Conservation (phyloP, 2,797 vertebrate genomes). For the Anableps anableps region DNA sequence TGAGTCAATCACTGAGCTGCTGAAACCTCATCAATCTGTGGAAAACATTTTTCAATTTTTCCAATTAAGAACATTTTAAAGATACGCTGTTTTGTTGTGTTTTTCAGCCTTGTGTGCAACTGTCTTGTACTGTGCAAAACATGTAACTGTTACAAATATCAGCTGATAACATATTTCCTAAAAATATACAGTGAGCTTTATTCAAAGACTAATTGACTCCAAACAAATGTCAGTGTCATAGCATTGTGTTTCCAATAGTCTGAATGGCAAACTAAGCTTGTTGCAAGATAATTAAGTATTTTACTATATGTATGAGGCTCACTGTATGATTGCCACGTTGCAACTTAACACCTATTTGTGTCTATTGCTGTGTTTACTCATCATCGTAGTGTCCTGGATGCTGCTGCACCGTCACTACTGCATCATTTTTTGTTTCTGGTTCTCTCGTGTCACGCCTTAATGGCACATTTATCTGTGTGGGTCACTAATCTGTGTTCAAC, state of each 20-base stretch:
- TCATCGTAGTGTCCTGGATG: constrained; percentile 50
- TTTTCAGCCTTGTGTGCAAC: constrained; percentile 47
- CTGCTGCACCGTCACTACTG: constrained; percentile 54
- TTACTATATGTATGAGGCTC: constrained; percentile 54
- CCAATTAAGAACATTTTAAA: not conserved
- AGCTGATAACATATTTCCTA: constrained; percentile 42
- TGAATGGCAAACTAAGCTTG: constrained; percentile 3
- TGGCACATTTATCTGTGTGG: constrained; percentile 56
- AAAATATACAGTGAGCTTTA: constrained; percentile 68
- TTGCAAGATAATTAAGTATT: not conserved
- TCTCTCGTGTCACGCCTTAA: constrained; percentile 36
- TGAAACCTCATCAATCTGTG: constrained; percentile 19
- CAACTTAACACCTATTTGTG: constrained; percentile 49
- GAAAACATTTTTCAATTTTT: not conserved
- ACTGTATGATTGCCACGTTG: constrained; percentile 50
- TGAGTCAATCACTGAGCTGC: constrained; percentile 17
- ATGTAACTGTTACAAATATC: constrained; percentile 43
- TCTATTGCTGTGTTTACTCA: constrained; percentile 53
- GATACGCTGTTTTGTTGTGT: constrained; percentile 32
- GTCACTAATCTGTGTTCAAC: constrained; percentile 67
- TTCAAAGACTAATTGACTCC: constrained; percentile 10
- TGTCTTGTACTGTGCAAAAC: constrained; percentile 16
- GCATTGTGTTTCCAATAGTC: not conserved
- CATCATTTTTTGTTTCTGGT: constrained; percentile 38
- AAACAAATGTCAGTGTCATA: not conserved